Conservation (phyloP, 2,113 vertebrate genomes). For the Urocitellus parryii region DNA sequence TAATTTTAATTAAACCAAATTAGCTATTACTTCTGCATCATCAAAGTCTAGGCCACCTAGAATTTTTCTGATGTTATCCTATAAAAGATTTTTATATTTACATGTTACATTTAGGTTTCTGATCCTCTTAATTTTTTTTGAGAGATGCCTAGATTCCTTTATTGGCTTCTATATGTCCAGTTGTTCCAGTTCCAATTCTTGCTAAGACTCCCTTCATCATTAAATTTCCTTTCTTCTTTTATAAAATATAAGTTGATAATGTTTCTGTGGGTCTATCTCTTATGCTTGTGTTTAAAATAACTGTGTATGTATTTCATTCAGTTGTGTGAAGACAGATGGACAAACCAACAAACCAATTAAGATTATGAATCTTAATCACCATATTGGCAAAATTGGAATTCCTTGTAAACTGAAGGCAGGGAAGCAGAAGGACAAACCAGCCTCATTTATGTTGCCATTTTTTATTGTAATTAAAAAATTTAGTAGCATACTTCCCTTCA, state of each 20-base stretch:
- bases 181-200: not conserved
- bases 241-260: not conserved
- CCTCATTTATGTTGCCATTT: not conserved
- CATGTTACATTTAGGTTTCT: not conserved
- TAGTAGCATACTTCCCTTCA: not conserved
- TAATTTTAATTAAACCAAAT: not conserved
- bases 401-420: not conserved
- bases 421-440: not conserved
- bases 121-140: not conserved
- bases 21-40: not conserved
- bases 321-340: not conserved
- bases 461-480: slow-evolving; percentile 23
- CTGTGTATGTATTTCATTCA: not conserved
- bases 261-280: not conserved
- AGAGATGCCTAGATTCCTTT: not conserved
- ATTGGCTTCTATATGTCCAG: not conserved
- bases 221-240: not conserved
- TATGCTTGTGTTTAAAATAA: not conserved
- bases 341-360: not conserved
- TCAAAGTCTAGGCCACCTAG: not conserved
- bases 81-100: not conserved
- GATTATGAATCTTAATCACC: not conserved
- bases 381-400: not conserved
- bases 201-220: not conserved
- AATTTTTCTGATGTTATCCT: not conserved